Conservation (phyloP, 2,797 vertebrate genomes). For the Myotis myotis region DNA sequence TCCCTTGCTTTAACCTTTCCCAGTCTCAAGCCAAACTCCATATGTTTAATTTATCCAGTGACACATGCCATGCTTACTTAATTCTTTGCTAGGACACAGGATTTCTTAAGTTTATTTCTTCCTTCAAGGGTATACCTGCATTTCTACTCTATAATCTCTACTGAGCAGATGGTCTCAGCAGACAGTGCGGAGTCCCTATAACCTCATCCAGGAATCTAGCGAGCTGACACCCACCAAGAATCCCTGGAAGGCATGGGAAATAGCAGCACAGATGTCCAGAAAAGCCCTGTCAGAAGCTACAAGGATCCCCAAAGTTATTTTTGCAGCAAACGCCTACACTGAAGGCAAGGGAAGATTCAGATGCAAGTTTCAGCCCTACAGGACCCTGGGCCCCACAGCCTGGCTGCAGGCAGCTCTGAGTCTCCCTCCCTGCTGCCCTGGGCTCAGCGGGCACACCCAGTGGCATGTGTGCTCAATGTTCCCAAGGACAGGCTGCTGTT, state of each 20-base stretch:
- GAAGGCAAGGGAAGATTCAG: background rate
- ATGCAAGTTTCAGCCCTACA: background rate
- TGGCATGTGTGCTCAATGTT: background rate
- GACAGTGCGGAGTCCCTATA: background rate
- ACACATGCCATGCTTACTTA: background rate
- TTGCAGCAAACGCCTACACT: background rate
- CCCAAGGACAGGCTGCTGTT: background rate
- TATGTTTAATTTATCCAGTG: background rate
- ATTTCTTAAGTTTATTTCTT: background rate
- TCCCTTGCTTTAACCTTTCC: background rate
- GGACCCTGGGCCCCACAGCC: background rate
- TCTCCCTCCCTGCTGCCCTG: background rate
- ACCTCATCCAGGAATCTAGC: background rate
- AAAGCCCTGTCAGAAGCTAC: background rate
- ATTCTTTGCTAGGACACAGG: background rate
- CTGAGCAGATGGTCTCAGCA: background rate
- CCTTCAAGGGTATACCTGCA: background rate
- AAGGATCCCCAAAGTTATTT: background rate
- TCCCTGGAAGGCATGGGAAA: slow-evolving; percentile 15
- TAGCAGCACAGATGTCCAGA: slow-evolving; percentile 45
- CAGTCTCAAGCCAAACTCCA: background rate
- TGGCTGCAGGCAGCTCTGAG: background rate
- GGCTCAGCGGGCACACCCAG: background rate
- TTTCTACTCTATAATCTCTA: background rate
- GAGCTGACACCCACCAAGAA: background rate